A percentile compares a stretch with the other conserved stretches of the same genome.
phyloP scores from a whole-genome alignment of 2,113 vertebrate species.

The Xyrauchen texanus region DNA sequence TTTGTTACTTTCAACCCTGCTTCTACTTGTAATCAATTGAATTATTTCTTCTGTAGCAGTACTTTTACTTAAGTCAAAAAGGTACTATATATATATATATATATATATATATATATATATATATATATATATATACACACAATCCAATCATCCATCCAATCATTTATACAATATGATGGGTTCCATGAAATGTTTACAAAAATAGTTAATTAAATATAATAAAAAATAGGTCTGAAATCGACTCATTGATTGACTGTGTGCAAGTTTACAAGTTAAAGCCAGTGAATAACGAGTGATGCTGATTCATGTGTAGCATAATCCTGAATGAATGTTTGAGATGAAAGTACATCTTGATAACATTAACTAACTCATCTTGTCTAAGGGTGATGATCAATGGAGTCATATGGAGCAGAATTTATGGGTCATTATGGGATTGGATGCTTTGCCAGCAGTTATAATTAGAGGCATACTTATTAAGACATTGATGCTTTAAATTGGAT shows the following conservation, averaged over 20 bases:
- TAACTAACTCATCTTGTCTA: slow-evolving; percentile 48
- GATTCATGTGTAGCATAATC: slow-evolving; percentile 28
- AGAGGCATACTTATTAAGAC: slow-evolving; percentile 48
- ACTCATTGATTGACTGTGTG: background rate
- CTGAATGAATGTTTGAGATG: slow-evolving; percentile 46
- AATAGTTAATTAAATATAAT: too few species aligned
- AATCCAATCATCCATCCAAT: too few species aligned
- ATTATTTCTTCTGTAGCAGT: too few species aligned
- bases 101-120: too few species aligned
- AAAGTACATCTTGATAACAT: slow-evolving; percentile 41
- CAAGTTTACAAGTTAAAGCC: slow-evolving; percentile 8
- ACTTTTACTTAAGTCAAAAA: too few species aligned
- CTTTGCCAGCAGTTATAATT: slow-evolving; percentile 50
- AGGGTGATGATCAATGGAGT: slow-evolving; percentile 56
- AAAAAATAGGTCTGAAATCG: too few species aligned
- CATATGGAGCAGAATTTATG: slow-evolving; percentile 53
- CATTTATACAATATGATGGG: background rate
- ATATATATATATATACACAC: too few species aligned
- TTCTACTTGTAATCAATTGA: too few species aligned
- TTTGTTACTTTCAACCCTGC: too few species aligned
- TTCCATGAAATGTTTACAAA: background rate
- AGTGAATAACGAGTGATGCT: slow-evolving; percentile 26
- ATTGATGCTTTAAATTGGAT: slow-evolving; percentile 47
- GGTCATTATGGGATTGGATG: slow-evolving; percentile 53
- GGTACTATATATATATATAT: too few species aligned